Percentiles rank a stretch among this genome's conserved stretches.
phyloP scores from a whole-genome alignment of 1,140 invertebrate genomes.

The Drosophila nannoptera region DNA sequence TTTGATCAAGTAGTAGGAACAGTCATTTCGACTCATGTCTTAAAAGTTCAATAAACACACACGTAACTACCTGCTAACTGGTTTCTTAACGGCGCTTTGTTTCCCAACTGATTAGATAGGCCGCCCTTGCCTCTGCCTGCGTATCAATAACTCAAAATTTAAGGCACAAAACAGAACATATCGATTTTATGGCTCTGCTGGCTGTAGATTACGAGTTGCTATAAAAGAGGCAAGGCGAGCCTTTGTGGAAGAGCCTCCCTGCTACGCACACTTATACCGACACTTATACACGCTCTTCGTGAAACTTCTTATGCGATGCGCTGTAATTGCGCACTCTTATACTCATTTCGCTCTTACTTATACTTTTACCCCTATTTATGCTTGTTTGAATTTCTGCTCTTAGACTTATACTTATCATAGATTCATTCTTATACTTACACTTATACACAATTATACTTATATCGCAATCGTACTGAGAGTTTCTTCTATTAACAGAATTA shows the following conservation, averaged over 20 bases:
- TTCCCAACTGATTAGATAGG: constrained; percentile 60
- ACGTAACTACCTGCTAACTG: constrained; percentile 49
- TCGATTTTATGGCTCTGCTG: not conserved
- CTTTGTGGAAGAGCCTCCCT: no score
- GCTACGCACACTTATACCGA: no score
- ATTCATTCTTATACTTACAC: not conserved
- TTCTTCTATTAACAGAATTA: no score
- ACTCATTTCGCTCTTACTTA: no score
- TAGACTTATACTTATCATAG: not conserved
- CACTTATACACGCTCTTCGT: not conserved
- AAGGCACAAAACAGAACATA: constrained; percentile 7
- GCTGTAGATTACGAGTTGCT: not conserved
- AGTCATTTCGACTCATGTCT: constrained; percentile 4
- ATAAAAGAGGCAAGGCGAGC: not conserved
- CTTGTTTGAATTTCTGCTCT: no score
- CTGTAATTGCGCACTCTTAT: no score
- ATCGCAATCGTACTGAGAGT: no score
- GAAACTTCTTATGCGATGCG: no score
- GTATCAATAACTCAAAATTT: constrained; percentile 54
- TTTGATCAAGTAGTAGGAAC: constrained; percentile 22
- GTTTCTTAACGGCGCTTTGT: constrained; percentile 45
- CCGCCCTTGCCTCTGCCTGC: constrained; percentile 23
- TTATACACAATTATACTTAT: not conserved
- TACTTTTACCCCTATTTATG: no score
- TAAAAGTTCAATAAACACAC: constrained; percentile 31